A percentile compares a stretch with the other conserved stretches of the same genome.
Evolutionary conservation across 2,797 vertebrate genomes (phyloP).

Genomic region (Austrolebias charrua): DNA sequence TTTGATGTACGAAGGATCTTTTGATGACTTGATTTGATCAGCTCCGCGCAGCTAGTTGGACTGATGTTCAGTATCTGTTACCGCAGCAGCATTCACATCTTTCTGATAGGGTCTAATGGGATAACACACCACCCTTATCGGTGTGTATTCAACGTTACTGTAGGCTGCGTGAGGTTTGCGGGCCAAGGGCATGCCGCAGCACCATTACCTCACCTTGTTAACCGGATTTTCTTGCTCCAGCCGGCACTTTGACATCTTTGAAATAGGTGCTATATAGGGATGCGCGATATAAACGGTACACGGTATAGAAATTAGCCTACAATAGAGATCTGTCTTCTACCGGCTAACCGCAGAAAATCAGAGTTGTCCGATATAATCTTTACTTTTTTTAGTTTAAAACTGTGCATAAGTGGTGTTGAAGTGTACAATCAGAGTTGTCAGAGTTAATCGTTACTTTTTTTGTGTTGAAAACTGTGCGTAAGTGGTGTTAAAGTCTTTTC

Average conservation of each 20-base stretch:
- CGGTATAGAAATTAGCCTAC: no score
- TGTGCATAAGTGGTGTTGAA: no score
- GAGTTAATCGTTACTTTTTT: no score
- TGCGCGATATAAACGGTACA: no score
- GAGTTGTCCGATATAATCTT: no score
- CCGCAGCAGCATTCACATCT: conserved; percentile 38
- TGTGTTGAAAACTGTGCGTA: no score
- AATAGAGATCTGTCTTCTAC: no score
- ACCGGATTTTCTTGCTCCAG: conserved; percentile 26
- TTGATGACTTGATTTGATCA: conserved; percentile 78
- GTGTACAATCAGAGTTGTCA: no score
- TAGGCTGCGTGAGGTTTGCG: conserved; percentile 16
- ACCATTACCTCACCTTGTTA: conserved; percentile 31
- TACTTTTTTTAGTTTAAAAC: no score
- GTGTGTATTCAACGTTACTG: conserved; percentile 16
- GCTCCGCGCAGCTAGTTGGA: conserved; percentile 43
- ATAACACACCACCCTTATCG: conserved; percentile 30
- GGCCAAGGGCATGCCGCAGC: conserved; percentile 6
- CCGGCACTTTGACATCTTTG: conserved; percentile 40
- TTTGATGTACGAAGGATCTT: conserved; percentile 67
- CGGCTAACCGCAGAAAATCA: no score
- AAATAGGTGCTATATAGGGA: no score
- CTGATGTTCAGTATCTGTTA: conserved; percentile 58
- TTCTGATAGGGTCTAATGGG: conserved; percentile 55
- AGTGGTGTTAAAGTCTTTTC: no score